Percentiles rank a stretch among this genome's conserved stretches.
Evolutionary conservation across 2,113 vertebrate genomes (phyloP).

Genomic region (Taurulus bubalis): DNA sequence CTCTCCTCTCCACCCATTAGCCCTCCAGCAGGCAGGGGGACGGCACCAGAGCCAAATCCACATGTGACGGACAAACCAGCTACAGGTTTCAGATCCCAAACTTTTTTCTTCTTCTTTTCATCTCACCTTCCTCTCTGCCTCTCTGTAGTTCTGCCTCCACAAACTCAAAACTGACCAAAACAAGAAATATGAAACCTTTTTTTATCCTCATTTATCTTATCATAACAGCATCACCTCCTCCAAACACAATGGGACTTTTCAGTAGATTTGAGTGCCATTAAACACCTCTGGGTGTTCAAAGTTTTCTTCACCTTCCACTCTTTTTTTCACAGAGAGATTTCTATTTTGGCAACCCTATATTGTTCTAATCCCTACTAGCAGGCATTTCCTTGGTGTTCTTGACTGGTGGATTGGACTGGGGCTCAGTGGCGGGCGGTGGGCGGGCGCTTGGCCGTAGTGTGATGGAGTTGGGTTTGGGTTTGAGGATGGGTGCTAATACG

Average conservation of each 20-base stretch:
- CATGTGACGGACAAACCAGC: conserved; percentile 44
- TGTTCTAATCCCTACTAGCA: conserved; percentile 92
- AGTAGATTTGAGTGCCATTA: conserved; percentile 10
- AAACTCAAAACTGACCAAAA: conserved; percentile 21
- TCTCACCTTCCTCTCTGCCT: conserved; percentile 15
- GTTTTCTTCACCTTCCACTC: conserved; percentile 26
- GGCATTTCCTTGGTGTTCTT: conserved; percentile 84
- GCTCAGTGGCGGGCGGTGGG: conserved; percentile 61
- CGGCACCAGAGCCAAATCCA: conserved; percentile 44
- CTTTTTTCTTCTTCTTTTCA: conserved; percentile 15
- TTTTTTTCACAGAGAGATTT: conserved; percentile 64
- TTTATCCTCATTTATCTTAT: too few relatives aligned
- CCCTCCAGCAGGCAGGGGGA: conserved; percentile 29
- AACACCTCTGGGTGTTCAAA: conserved; percentile 25
- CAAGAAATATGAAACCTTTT: neutral
- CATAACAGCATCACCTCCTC: conserved; percentile 13
- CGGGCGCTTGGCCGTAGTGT: conserved; percentile 74
- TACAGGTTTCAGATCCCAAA: conserved; percentile 36
- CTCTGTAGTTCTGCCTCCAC: conserved; percentile 13
- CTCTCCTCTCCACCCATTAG: conserved; percentile 1
- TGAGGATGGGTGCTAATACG: conserved; percentile 59
- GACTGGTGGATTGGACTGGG: conserved; percentile 72
- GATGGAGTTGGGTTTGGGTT: conserved; percentile 73
- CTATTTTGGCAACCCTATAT: conserved; percentile 98
- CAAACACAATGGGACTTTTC: conserved; percentile 15